A percentile compares a stretch with the other conserved stretches of the same genome.
Conservation (phyloP, 1,140 invertebrate genomes). For the Drosophila athabasca region DNA sequence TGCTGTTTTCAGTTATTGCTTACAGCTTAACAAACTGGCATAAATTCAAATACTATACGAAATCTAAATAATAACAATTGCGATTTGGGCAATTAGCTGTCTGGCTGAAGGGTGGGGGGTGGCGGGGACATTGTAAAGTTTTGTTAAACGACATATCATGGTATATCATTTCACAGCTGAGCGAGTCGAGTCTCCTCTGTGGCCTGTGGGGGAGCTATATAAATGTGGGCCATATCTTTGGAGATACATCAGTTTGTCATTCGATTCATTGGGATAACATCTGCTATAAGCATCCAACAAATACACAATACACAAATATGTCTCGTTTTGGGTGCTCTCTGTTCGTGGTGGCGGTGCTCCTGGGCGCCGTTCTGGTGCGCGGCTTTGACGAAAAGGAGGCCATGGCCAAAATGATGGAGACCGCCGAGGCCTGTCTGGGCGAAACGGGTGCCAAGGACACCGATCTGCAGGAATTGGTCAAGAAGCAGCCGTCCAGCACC, state of each 20-base stretch:
- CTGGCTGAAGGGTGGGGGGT: too few relatives aligned
- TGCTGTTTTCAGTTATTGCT: slow-evolving; percentile 10
- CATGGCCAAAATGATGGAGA: slow-evolving; percentile 51
- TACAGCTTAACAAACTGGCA: background rate
- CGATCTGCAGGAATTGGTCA: slow-evolving; percentile 49
- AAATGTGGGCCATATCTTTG: background rate
- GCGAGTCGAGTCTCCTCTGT: slow-evolving; percentile 19
- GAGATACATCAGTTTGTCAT: slow-evolving; percentile 26
- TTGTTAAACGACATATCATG: slow-evolving; percentile 33
- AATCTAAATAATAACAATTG: slow-evolving; percentile 13
- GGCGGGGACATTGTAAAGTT: slow-evolving; percentile 4
- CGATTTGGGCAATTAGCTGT: slow-evolving; percentile 17
- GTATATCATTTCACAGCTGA: slow-evolving; percentile 71
- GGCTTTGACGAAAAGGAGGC: slow-evolving; percentile 62
- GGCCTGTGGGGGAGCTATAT: slow-evolving; percentile 19
- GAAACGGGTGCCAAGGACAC: slow-evolving; percentile 49
- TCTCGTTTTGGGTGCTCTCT: slow-evolving; percentile 26
- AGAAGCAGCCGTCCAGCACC: slow-evolving; percentile 44
- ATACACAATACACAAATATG: slow-evolving; percentile 34
- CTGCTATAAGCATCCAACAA: too few relatives aligned
- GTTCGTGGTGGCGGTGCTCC: slow-evolving; percentile 15
- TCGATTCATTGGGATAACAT: slow-evolving; percentile 15
- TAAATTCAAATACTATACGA: background rate
- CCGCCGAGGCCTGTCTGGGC: slow-evolving; percentile 40
- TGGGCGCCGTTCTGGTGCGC: slow-evolving; percentile 29